A percentile compares a stretch with the other conserved stretches of the same genome.
These are phyloP conservation scores for human DNA, from an alignment of 2,113 vertebrate species.

Conservation along the genomic window GRCh38 chr2:190485001-190485500, in stretches of 20 bases:
- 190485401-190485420: not conserved
- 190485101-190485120: not conserved
- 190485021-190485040: not conserved
- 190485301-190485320: not conserved
- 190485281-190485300: not conserved
- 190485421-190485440: slow-evolving; percentile 39
- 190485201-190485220: not conserved
- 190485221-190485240: not conserved
- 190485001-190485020: not conserved
- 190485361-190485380: not conserved
- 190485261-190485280: not conserved
- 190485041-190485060: slow-evolving; percentile 22
- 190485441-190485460: not conserved
- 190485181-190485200: not conserved
- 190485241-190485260: not conserved
- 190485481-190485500: slow-evolving; percentile 40
- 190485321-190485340: not conserved
- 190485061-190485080: not conserved
- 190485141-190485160: slow-evolving; percentile 8
- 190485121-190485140: slow-evolving; percentile 38
- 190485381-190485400: not conserved
- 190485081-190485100: slow-evolving; percentile 43
- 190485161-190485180: not conserved
- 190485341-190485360: not conserved
- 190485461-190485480: slow-evolving; percentile 33